Base-by-base conservation (phyloP, 2,797 vertebrate genomes). In the Coccyzus lansbergi region DNA sequence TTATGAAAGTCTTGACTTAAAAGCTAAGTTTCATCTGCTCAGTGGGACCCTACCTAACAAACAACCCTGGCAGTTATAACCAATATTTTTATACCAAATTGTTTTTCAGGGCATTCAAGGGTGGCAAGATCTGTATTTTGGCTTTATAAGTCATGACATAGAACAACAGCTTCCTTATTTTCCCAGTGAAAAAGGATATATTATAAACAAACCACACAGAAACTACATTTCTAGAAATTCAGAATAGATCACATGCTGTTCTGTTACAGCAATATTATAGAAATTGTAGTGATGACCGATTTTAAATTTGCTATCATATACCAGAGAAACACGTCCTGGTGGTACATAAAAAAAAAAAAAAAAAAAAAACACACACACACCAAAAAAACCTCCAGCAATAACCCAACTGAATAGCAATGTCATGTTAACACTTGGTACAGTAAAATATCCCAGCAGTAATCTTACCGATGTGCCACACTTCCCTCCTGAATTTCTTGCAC, bases 401-500 rank as follows among this genome's bases (percentile, higher is more conserved):
- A 70, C 24, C 56, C 13, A 62, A 40, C 13, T 42, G 53, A 75
- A 74, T 15, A 40, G 26, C 8, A 75, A 18, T 38, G 7, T 55
- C 29, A 46, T 13, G 33, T 49, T 83, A 75, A 78, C 7, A 42
- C 3, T 10, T 44, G 2, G 8, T 20, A 65, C 19, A 75, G 26
- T 26, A 80, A 28, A 26, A 36, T n/a, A 40, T 12, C 71, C 28
- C 29, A 70, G 28, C 10, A 28, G 12, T 20, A 40, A 25, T 74
- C 97, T 92, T 97, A 99, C 99, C 99, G 98, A 96, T 99, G 96
- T n/a, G 99, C 98, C 72, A 99, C 98, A 53, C 99, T 99, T 91
- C 99, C 99, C 5, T 98, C 97, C 85, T 99, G 99, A 83, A 99
- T 99, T 95, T 99, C 99, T 96, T 99, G 99, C 48, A 99, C 98